A percentile compares a stretch with the other conserved stretches of the same genome.
phyloP scores from a whole-genome alignment of 1,140 invertebrate genomes.

The Anoplolepis gracilipes region DNA sequence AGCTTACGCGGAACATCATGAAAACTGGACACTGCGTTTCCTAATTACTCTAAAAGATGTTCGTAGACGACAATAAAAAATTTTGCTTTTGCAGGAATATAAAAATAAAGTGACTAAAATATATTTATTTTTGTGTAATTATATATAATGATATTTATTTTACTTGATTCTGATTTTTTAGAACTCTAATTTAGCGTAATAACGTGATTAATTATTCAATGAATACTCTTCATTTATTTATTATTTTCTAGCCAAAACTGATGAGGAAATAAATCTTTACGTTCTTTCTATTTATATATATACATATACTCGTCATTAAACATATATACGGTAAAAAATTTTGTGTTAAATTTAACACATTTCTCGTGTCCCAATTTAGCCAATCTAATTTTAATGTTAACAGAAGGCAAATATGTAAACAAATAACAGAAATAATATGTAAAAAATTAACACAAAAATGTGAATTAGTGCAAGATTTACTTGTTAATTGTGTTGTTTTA shows the following conservation, averaged over 20 bases:
- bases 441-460: too few relatives aligned
- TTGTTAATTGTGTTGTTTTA: too few relatives aligned
- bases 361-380: too few relatives aligned
- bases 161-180: neutral
- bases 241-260: neutral
- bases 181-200: neutral
- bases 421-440: too few relatives aligned
- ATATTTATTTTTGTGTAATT: neutral
- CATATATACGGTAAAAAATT: too few relatives aligned
- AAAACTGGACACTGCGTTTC: slow-evolving; percentile 38
- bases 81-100: neutral
- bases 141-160: neutral
- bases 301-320: too few relatives aligned
- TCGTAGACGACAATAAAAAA: neutral
- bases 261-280: too few relatives aligned
- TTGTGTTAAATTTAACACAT: too few relatives aligned
- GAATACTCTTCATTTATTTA: neutral
- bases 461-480: too few relatives aligned
- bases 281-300: neutral
- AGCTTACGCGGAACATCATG: slow-evolving; percentile 33
- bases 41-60: slow-evolving; percentile 27
- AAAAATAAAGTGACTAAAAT: slow-evolving; percentile 38
- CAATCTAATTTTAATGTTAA: too few relatives aligned
- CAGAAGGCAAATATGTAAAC: too few relatives aligned
- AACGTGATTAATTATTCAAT: neutral